These are phyloP conservation scores for Bellardia pandia DNA, from an alignment of 2,888 invertebrate species.

Conservation along the genomic window DNA sequence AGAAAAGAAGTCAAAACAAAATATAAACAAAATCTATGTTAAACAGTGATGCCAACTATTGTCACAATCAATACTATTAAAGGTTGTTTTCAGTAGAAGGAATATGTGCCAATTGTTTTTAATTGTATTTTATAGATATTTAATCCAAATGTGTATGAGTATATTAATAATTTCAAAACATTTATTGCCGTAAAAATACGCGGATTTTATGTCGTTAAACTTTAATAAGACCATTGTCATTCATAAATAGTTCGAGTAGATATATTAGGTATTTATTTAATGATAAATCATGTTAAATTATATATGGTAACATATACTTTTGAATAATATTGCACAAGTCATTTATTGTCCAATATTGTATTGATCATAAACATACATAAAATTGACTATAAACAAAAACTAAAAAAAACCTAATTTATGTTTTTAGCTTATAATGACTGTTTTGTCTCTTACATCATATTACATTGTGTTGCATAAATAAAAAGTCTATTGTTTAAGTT, in stretches of 20 bases:
- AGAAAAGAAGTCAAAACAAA: background rate
- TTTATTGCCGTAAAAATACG: background rate
- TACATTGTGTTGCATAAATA: conserved; percentile 27
- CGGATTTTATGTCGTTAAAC: background rate
- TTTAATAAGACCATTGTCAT: conserved; percentile 6
- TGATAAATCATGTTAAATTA: background rate
- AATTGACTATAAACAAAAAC: conserved; percentile 5
- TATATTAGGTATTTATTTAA: background rate
- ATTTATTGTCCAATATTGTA: background rate
- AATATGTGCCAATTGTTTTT: too few relatives aligned
- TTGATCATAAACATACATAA: conserved; percentile 2
- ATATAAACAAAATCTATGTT: background rate
- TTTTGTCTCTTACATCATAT: conserved; percentile 42
- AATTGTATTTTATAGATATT: too few relatives aligned
- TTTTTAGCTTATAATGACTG: conserved; percentile 34
- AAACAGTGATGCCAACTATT: background rate
- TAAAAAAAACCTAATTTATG: conserved; percentile 4
- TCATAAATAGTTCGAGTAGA: background rate
- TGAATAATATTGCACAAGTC: conserved; percentile 2
- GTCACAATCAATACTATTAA: too few relatives aligned
- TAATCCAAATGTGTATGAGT: too few relatives aligned
- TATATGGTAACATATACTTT: background rate
- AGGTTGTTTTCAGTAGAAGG: too few relatives aligned
- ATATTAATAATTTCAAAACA: too few relatives aligned
- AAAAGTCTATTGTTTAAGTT: conserved; percentile 19